phyloP scores from a whole-genome alignment of 1,140 invertebrate species.

The Orius laevigatus region DNA sequence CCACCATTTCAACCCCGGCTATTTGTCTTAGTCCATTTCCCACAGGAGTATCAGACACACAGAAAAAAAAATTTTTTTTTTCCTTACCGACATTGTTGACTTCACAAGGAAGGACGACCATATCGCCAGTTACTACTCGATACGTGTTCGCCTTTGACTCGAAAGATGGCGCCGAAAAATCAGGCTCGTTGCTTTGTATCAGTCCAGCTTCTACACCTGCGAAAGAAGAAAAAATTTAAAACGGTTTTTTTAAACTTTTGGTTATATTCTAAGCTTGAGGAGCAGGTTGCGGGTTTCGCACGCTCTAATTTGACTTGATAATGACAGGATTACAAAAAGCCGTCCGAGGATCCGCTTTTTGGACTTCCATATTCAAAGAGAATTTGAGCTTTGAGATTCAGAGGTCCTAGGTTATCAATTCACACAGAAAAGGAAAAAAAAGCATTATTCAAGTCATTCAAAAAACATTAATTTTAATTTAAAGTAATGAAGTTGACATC shows the following conservation, averaged over 20 bases:
- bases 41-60: too few relatives aligned
- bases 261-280: background rate
- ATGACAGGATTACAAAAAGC: background rate
- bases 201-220: conserved; percentile 7
- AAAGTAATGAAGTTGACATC: too few relatives aligned
- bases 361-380: background rate
- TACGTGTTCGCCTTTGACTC: conserved; percentile 28
- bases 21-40: too few relatives aligned
- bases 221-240: background rate
- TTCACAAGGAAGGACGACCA: conserved; percentile 28
- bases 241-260: background rate
- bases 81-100: conserved; percentile 27
- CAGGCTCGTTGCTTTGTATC: conserved; percentile 1
- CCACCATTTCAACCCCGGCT: too few relatives aligned
- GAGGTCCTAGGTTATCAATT: background rate
- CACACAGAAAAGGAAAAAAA: too few relatives aligned
- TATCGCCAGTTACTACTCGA: conserved; percentile 26
- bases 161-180: conserved; percentile 30
- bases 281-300: background rate
- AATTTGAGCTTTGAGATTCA: background rate
- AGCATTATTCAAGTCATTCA: too few relatives aligned
- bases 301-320: too few relatives aligned
- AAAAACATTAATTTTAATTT: too few relatives aligned
- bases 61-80: conserved; percentile 4
- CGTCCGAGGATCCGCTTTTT: background rate